phyloP scores from a whole-genome alignment of 1,140 invertebrate species.

The Holcopasites calliopsidis region DNA sequence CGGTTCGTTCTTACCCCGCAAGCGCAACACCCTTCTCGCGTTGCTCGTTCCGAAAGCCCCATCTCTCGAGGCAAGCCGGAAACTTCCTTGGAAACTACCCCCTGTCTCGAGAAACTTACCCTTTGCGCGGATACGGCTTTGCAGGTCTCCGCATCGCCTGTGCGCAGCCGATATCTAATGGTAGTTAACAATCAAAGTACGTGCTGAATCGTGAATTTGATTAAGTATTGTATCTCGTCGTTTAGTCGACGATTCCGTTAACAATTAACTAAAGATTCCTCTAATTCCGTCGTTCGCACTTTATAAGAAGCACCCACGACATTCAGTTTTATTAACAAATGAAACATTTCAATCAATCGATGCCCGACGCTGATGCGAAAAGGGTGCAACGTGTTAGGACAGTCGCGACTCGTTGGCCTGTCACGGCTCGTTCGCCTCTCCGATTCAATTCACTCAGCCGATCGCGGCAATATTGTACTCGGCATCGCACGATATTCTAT shows the following conservation, averaged over 20 bases:
- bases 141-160: too few relatives aligned
- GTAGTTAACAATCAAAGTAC: too few relatives aligned
- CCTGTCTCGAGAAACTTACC: not conserved
- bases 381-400: not conserved
- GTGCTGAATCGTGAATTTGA: too few relatives aligned
- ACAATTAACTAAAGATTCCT: too few relatives aligned
- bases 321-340: too few relatives aligned
- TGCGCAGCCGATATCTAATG: too few relatives aligned
- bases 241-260: too few relatives aligned
- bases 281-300: too few relatives aligned
- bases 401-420: not conserved
- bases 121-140: too few relatives aligned
- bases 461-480: slow-evolving; percentile 28
- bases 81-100: not conserved
- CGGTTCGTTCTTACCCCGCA: slow-evolving; percentile 40
- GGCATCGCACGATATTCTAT: slow-evolving; percentile 21
- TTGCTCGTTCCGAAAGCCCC: slow-evolving; percentile 48
- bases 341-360: slow-evolving; percentile 11
- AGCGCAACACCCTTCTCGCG: slow-evolving; percentile 20
- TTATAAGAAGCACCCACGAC: too few relatives aligned
- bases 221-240: too few relatives aligned
- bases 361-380: too few relatives aligned
- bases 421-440: not conserved
- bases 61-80: slow-evolving; percentile 53
- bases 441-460: slow-evolving; percentile 21